phyloP scores from a whole-genome alignment of 2,113 vertebrate genomes.

The Mohoua ochrocephala region DNA sequence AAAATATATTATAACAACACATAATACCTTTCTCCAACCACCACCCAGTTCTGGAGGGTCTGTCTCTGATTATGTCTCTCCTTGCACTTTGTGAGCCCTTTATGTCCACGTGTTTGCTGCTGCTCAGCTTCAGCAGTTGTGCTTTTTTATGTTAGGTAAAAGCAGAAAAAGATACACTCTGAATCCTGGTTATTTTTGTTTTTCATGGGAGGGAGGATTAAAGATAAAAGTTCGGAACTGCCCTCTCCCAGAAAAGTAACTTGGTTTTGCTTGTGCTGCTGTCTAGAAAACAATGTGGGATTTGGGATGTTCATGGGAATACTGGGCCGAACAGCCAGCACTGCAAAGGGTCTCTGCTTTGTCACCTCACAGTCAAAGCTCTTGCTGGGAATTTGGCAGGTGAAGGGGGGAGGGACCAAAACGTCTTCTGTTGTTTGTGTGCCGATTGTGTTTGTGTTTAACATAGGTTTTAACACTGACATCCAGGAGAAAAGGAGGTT shows the following conservation, averaged over 20 bases:
- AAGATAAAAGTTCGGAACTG: background rate
- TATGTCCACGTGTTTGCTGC: background rate
- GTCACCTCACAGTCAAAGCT: background rate
- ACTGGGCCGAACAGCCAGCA: background rate
- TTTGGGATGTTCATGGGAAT: background rate
- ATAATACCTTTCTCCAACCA: background rate
- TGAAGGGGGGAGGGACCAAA: background rate
- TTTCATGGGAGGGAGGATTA: background rate
- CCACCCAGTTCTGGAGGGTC: background rate
- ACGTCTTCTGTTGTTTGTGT: background rate
- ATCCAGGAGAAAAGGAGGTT: background rate
- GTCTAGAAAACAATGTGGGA: background rate
- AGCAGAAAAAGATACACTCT: background rate
- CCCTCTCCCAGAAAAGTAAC: background rate
- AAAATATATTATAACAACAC: background rate
- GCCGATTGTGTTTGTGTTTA: background rate
- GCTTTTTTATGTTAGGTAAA: background rate
- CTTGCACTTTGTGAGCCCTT: background rate
- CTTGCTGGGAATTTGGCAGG: background rate
- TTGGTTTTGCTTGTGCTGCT: background rate
- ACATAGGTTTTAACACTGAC: background rate
- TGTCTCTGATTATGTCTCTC: background rate
- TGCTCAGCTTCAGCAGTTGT: background rate
- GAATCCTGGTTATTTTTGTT: background rate
- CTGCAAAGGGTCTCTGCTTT: background rate